A percentile compares a stretch with the other conserved stretches of the same genome.
Conservation (phyloP, 2,797 vertebrate genomes). For the Ispidina lecontei region DNA sequence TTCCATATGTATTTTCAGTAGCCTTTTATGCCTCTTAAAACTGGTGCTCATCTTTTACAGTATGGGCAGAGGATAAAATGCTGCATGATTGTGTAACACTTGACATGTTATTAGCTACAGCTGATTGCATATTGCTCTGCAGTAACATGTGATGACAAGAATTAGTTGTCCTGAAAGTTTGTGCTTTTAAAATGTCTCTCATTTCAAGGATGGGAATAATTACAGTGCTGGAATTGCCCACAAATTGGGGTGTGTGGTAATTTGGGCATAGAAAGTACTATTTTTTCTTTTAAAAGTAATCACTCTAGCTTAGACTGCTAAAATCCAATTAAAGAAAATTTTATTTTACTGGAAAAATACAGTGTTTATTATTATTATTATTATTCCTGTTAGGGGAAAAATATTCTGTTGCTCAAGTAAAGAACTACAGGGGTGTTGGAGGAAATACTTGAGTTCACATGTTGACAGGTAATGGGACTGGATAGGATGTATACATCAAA, state of each 20-base stretch:
- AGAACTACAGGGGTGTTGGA: not conserved
- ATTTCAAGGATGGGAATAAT: slow-evolving; percentile 22
- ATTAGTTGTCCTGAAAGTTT: not conserved
- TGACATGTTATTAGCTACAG: not conserved
- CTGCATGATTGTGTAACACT: not conserved
- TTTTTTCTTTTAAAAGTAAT: not conserved
- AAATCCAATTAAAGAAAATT: not conserved
- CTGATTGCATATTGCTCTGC: not conserved
- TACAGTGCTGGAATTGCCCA: not conserved
- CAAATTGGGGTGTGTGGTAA: not conserved
- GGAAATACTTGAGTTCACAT: not conserved
- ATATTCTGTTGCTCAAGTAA: not conserved
- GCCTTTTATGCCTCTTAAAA: not conserved
- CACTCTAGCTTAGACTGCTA: not conserved
- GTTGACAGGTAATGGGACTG: not conserved
- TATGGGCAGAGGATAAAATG: not conserved
- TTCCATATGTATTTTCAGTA: slow-evolving; percentile 12
- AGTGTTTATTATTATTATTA: not conserved
- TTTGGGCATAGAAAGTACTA: not conserved
- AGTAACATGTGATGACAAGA: slow-evolving; percentile 9
- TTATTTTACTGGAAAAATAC: not conserved
- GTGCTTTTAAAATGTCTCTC: not conserved
- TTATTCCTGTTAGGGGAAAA: not conserved
- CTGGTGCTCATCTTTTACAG: not conserved
- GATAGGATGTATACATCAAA: not conserved